Conservation (phyloP, 2,888 invertebrate genomes). For the Platycnemis pennipes region DNA sequence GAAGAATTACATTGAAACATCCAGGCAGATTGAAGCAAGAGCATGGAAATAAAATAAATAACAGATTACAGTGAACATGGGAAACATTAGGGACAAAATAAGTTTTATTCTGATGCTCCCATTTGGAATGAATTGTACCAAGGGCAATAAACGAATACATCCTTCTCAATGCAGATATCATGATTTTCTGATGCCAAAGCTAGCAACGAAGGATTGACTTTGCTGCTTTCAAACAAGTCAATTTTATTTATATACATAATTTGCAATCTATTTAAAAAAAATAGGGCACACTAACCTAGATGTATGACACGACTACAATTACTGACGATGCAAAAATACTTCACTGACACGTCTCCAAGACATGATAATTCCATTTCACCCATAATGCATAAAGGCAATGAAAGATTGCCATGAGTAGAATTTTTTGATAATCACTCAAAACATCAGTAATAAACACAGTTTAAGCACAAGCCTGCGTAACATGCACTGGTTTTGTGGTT, state of each 20-base stretch:
- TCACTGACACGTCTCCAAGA: not conserved
- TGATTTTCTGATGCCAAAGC: slow-evolving; percentile 59
- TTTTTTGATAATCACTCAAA: slow-evolving; percentile 39
- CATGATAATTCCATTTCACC: not conserved
- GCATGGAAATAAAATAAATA: slow-evolving; percentile 32
- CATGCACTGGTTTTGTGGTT: slow-evolving; percentile 32
- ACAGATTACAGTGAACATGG: slow-evolving; percentile 43
- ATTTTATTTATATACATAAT: not conserved
- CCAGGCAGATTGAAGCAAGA: slow-evolving; percentile 31
- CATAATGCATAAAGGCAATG: not conserved
- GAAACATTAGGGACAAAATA: slow-evolving; percentile 8
- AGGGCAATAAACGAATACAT: not conserved
- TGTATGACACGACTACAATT: not conserved
- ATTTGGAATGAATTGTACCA: slow-evolving; percentile 1
- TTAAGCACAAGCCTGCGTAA: not conserved
- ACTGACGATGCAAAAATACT: not conserved
- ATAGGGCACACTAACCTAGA: not conserved
- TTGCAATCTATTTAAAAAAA: not conserved
- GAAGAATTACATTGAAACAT: not conserved
- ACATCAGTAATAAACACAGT: not conserved
- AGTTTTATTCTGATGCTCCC: not conserved
- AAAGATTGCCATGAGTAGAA: not conserved
- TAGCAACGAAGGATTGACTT: not conserved
- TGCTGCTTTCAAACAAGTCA: too few relatives aligned
- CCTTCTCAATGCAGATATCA: slow-evolving; percentile 46